Conservation (phyloP, 1,140 invertebrate genomes). For the Cephus cinctus region DNA sequence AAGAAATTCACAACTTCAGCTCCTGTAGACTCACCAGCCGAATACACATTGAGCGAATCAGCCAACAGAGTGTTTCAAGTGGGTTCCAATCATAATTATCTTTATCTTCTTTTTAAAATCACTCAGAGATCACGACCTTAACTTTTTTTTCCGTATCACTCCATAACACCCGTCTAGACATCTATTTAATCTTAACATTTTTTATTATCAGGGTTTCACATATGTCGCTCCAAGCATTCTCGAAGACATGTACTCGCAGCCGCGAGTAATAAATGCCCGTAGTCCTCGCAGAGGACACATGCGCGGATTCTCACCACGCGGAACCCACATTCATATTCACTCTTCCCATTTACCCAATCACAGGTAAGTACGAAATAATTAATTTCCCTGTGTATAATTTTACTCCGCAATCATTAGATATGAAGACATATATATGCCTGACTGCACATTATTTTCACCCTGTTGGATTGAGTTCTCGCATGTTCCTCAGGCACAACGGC, state of each 20-base stretch:
- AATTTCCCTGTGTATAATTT: too few relatives aligned
- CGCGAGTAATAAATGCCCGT: conserved; percentile 67
- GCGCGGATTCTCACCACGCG: conserved; percentile 40
- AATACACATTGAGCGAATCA: conserved; percentile 92
- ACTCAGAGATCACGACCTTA: conserved; percentile 4
- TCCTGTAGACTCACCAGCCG: conserved; percentile 97
- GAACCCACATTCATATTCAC: conserved; percentile 36
- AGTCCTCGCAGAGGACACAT: conserved; percentile 63
- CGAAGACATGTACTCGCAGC: conserved; percentile 81
- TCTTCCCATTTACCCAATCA: conserved; percentile 38
- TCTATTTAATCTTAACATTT: conserved; percentile 22
- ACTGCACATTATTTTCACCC: too few relatives aligned
- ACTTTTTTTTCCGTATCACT: conserved; percentile 20
- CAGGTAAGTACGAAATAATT: too few relatives aligned
- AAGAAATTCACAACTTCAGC: conserved; percentile 96
- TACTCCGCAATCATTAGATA: too few relatives aligned
- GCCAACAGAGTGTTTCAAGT: conserved; percentile 94
- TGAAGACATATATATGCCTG: too few relatives aligned
- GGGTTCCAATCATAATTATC: conserved; percentile 33
- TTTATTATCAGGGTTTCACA: conserved; percentile 84
- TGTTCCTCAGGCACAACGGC: conserved; percentile 36
- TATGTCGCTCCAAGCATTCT: conserved; percentile 96
- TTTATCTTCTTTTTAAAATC: conserved; percentile 1
- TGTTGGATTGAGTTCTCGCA: too few relatives aligned
- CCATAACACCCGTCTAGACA: background rate